Percentiles rank a stretch among this genome's conserved stretches.
Evolutionary conservation across 2,888 invertebrate species (phyloP).

Genomic region (Acanthosepion pharaonis): DNA sequence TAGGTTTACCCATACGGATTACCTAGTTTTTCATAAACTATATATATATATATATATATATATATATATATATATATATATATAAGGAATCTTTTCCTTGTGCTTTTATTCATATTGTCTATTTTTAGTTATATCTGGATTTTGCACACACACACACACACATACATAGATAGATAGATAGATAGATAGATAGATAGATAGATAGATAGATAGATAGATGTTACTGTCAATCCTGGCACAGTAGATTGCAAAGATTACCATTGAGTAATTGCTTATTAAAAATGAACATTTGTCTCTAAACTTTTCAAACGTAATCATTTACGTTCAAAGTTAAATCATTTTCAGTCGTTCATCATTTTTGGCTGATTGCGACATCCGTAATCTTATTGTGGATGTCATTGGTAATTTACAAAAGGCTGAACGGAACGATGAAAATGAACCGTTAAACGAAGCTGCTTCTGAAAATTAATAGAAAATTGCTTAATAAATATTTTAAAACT

Average conservation of each 20-base stretch:
- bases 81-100: too few relatives aligned
- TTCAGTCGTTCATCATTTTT: not conserved
- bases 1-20: too few relatives aligned
- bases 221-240: not conserved
- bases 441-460: not conserved
- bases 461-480: slow-evolving; percentile 33
- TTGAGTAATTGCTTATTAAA: not conserved
- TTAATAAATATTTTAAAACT: not conserved
- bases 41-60: too few relatives aligned
- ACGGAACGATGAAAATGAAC: not conserved
- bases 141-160: not conserved
- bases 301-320: not conserved
- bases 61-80: too few relatives aligned
- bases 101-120: too few relatives aligned
- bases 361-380: not conserved
- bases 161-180: not conserved
- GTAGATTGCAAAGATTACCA: not conserved
- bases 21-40: too few relatives aligned
- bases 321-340: not conserved
- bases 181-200: not conserved
- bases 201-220: not conserved
- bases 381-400: not conserved
- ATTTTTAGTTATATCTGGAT: not conserved
- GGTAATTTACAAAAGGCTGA: not conserved
- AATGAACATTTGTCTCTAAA: not conserved